Evolutionary conservation across 2,113 vertebrate genomes (phyloP).

Genomic region (Lates calcarifer): DNA sequence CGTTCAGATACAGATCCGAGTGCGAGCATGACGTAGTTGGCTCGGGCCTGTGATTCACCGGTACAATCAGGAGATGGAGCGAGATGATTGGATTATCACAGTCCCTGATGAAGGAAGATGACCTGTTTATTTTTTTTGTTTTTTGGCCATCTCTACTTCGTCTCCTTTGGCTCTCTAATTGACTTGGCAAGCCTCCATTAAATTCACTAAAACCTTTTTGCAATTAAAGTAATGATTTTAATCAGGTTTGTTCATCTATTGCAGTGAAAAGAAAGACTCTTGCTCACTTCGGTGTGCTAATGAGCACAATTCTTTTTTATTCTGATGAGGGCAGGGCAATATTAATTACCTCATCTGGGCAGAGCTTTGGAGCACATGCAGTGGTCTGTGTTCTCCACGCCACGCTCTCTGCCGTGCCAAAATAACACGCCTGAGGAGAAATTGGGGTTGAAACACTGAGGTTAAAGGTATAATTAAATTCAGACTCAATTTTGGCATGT

Average conservation of each 20-base stretch:
- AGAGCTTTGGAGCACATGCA: constrained; percentile 47
- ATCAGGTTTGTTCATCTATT: constrained; percentile 65
- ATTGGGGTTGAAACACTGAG: constrained; percentile 76
- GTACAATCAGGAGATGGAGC: constrained; percentile 65
- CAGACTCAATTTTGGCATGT: constrained; percentile 74
- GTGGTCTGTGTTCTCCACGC: constrained; percentile 52
- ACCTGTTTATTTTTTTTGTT: constrained; percentile 47
- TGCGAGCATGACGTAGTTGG: background rate
- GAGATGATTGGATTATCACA: constrained; percentile 67
- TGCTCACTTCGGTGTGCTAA: constrained; percentile 39
- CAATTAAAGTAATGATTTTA: constrained; percentile 76
- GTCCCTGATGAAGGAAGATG: constrained; percentile 47
- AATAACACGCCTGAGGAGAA: constrained; percentile 67
- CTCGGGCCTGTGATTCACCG: constrained; percentile 30
- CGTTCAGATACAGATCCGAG: constrained; percentile 32
- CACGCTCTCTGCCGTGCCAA: constrained; percentile 35
- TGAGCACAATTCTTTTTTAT: constrained; percentile 51
- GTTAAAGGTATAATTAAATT: constrained; percentile 82
- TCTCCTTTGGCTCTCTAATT: constrained; percentile 62
- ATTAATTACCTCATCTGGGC: constrained; percentile 70
- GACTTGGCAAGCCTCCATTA: constrained; percentile 62
- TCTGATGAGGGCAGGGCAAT: constrained; percentile 63
- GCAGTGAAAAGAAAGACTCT: constrained; percentile 47
- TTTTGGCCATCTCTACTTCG: constrained; percentile 31
- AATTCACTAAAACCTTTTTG: constrained; percentile 73